Conservation (phyloP, 1,140 invertebrate species). For the roundworm (Caenorhabditis elegans) region DNA sequence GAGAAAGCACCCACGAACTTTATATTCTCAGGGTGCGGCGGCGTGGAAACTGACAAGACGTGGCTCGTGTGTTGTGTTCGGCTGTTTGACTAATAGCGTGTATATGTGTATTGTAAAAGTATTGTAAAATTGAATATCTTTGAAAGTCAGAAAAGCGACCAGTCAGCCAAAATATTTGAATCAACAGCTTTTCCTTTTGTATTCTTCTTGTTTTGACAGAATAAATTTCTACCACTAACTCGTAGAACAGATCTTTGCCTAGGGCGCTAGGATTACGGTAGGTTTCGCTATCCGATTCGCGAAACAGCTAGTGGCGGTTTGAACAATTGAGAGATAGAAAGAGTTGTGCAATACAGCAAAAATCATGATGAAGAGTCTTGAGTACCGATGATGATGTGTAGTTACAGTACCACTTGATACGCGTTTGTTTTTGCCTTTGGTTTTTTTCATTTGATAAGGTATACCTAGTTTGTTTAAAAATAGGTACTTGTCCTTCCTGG, state of each 20-base stretch:
- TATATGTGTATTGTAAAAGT: too few relatives aligned
- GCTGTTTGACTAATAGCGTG: background rate
- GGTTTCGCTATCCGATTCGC: background rate
- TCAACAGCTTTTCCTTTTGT: too few relatives aligned
- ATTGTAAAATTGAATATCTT: background rate
- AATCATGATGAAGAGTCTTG: background rate
- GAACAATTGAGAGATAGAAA: background rate
- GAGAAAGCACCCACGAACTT: slow-evolving; percentile 14
- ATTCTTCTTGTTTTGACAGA: too few relatives aligned
- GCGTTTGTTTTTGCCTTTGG: too few relatives aligned
- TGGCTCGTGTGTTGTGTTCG: background rate
- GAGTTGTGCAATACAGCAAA: slow-evolving; percentile 19
- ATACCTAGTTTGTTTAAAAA: too few relatives aligned
- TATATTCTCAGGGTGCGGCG: slow-evolving; percentile 10
- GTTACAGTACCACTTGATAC: background rate
- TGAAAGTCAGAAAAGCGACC: background rate
- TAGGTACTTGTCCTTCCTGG: too few relatives aligned
- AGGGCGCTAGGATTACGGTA: background rate
- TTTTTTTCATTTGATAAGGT: too few relatives aligned
- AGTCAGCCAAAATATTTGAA: background rate
- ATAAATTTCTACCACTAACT: background rate
- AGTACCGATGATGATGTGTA: too few relatives aligned
- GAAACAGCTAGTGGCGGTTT: background rate
- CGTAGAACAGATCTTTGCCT: background rate
- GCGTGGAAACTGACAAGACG: background rate